Base-by-base conservation (phyloP, 2,113 vertebrate genomes). In the Paradoxurus hermaphroditus region DNA sequence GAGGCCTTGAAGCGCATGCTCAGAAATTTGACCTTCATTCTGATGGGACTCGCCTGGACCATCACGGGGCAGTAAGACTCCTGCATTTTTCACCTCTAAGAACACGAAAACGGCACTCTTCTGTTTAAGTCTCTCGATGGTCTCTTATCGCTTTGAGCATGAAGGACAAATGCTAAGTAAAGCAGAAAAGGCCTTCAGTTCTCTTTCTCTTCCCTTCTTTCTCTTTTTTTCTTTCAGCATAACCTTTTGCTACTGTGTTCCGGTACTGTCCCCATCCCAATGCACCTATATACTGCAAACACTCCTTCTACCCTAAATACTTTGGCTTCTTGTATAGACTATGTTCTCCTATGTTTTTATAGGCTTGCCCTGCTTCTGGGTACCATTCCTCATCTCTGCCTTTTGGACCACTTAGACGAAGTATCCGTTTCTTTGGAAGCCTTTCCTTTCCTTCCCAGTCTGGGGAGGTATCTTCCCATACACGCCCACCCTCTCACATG, bases 201-300 rank as follows among this genome's bases (percentile, higher is more conserved):
- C 59, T 62, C 83, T 46, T 82, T 62, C 41, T 90, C 46, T 72
- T 91, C 49, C 44, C 49, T 83, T 46, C 62, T 86, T 65, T 68
- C 87, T 41, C n/a, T 79, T 62, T 56, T 92, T 36, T 51, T 90
- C 34, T n/a, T 72, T 49, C 44, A 77, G 44, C 31, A 25, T 25
- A 1, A 36, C 25, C 39, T 51, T 86, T 29, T 51, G 7, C 36
- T n/a, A 12, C 14, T 70, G 10, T 62, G 44, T 29, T 72, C 21
- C 12, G 11, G 27, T 7, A 36, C 3, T 2, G 0, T 39, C 16
- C n/a, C n/a, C 14, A 3, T 13, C 27, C 6, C 10, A 4, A n/a
- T 0, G 4, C 3, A 15, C 25, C 41, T 16, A 91, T 13, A 85
- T 1, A 0, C 11, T 7, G 62, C 2, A 23, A 31, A 39, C 41